Conservation (phyloP, 2,113 vertebrate genomes). For the Caranx melampygus region DNA sequence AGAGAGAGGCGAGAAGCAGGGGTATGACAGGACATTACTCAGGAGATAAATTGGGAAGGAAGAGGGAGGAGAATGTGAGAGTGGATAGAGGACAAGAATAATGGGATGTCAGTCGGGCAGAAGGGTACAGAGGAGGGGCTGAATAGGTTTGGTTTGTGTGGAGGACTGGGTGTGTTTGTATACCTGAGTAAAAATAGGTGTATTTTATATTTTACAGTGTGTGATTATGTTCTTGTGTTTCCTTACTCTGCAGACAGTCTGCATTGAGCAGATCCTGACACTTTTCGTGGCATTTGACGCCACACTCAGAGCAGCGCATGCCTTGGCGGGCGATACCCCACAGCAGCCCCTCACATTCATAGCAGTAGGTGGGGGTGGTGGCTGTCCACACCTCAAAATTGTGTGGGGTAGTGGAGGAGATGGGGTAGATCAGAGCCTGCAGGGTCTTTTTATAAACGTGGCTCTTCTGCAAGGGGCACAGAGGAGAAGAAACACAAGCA, state of each 20-base stretch:
- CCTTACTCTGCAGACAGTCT: constrained; percentile 96
- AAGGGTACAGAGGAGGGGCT: constrained; percentile 60
- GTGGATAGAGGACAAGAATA: constrained; percentile 72
- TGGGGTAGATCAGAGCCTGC: constrained; percentile 99
- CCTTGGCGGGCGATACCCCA: constrained; percentile 99
- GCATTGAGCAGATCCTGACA: constrained; percentile 98
- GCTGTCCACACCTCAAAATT: constrained; percentile 99
- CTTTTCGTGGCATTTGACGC: constrained; percentile 98
- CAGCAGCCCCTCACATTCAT: constrained; percentile 97
- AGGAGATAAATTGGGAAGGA: constrained; percentile 75
- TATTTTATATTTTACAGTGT: constrained; percentile 19
- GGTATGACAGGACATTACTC: constrained; percentile 78
- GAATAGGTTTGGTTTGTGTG: constrained; percentile 48
- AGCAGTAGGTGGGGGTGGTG: constrained; percentile 98
- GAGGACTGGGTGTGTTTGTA: constrained; percentile 1
- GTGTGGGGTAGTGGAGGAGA: constrained; percentile 98
- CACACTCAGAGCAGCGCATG: constrained; percentile 97
- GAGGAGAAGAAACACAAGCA: constrained; percentile 1
- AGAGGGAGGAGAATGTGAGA: constrained; percentile 66
- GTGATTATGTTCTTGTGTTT: neutral
- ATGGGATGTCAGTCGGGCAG: constrained; percentile 71
- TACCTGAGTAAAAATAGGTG: neutral
- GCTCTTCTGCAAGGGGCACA: constrained; percentile 87
- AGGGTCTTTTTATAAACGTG: constrained; percentile 99
- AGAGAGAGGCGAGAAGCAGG: constrained; percentile 42